Evolutionary conservation across 2,113 vertebrate genomes (phyloP).

Genomic region (Melozone crissalis): DNA sequence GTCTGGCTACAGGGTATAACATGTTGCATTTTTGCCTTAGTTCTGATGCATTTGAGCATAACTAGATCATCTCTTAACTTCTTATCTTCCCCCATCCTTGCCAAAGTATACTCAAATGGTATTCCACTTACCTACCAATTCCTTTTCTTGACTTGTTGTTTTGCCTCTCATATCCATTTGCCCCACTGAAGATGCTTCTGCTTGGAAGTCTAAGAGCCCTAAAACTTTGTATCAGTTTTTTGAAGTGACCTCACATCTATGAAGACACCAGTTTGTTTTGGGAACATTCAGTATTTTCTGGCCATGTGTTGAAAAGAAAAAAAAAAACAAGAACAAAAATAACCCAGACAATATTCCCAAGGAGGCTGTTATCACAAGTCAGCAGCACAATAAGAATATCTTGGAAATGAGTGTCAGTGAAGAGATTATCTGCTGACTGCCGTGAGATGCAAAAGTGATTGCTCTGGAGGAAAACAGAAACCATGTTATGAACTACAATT

Average conservation of each 20-base stretch:
- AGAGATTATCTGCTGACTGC: neutral
- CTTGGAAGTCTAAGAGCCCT: neutral
- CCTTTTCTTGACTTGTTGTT: neutral
- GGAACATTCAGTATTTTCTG: neutral
- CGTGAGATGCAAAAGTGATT: neutral
- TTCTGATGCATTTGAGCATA: neutral
- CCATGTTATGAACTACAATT: neutral
- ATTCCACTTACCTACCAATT: neutral
- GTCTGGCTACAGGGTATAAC: constrained; percentile 29
- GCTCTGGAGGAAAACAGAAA: neutral
- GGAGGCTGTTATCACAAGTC: neutral
- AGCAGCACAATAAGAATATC: neutral
- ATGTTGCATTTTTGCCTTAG: constrained; percentile 8
- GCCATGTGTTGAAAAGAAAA: neutral
- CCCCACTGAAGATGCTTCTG: neutral
- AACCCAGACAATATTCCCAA: neutral
- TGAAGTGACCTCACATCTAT: neutral
- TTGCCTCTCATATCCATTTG: neutral
- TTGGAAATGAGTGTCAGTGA: neutral
- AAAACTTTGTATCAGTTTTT: neutral
- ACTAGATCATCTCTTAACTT: neutral
- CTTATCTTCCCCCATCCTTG: neutral
- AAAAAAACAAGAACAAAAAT: neutral
- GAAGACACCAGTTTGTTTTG: neutral
- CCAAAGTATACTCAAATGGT: neutral